These are phyloP conservation scores for Coremacera marginata DNA, from an alignment of 2,888 invertebrate species.

Conservation along the genomic window DNA sequence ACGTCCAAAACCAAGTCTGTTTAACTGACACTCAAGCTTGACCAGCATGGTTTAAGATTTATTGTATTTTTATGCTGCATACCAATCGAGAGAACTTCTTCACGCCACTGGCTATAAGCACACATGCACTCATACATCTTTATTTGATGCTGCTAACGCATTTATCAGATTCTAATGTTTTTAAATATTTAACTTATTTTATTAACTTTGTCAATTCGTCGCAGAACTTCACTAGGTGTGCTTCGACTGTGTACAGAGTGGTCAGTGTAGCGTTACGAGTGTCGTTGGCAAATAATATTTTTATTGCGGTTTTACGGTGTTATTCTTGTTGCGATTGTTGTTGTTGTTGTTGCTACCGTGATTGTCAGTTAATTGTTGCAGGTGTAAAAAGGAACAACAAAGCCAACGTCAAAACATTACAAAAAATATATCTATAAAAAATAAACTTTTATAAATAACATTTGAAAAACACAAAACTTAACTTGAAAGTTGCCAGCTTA, in stretches of 20 bases:
- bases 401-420: neutral
- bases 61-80: neutral
- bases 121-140: neutral
- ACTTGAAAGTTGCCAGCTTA: neutral
- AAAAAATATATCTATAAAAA: neutral
- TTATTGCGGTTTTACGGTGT: neutral
- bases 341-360: neutral
- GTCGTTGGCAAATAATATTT: slow-evolving; percentile 24
- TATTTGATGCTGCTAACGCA: neutral
- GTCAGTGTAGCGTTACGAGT: slow-evolving; percentile 7
- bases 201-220: slow-evolving; percentile 64
- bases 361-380: slow-evolving; percentile 35
- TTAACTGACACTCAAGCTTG: no score
- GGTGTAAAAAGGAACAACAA: neutral
- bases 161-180: slow-evolving; percentile 52
- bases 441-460: neutral
- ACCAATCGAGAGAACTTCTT: neutral
- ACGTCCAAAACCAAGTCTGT: no score
- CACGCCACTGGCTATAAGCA: neutral
- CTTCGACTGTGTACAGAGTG: slow-evolving; percentile 53
- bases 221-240: slow-evolving; percentile 66
- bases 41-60: no score
- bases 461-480: neutral
- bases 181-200: slow-evolving; percentile 66
- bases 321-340: slow-evolving; percentile 16